These are phyloP conservation scores for Stictocephala bisonia DNA, from an alignment of 2,888 invertebrate species.

Conservation along the genomic window DNA sequence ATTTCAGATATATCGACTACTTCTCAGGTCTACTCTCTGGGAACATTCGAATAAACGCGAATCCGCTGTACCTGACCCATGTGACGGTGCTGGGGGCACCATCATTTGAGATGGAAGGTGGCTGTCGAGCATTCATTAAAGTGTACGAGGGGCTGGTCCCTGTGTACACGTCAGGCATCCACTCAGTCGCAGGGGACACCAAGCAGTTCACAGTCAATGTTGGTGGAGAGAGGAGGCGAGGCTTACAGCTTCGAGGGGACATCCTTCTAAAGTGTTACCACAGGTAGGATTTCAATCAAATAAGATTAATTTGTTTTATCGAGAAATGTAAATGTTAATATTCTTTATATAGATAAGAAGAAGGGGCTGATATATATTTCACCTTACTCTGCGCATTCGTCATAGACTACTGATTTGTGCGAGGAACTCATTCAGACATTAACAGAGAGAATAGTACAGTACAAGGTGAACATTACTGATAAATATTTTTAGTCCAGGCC, in stretches of 20 bases:
- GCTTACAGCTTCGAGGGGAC: constrained; percentile 86
- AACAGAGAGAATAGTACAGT: no score
- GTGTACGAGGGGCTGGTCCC: constrained; percentile 93
- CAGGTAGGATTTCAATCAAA: constrained; percentile 66
- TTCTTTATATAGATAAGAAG: not conserved
- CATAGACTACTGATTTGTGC: no score
- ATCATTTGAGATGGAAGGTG: constrained; percentile 70
- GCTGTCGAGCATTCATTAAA: constrained; percentile 81
- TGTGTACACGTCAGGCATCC: constrained; percentile 87
- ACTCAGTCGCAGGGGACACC: constrained; percentile 74
- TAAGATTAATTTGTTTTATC: not conserved
- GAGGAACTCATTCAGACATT: no score
- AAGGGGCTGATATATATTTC: no score
- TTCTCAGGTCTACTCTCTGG: constrained; percentile 92
- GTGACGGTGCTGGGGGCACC: constrained; percentile 89
- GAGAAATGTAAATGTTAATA: not conserved
- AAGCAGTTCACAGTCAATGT: constrained; percentile 77
- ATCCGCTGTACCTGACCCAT: constrained; percentile 87
- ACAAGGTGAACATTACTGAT: no score
- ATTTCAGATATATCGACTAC: constrained; percentile 87
- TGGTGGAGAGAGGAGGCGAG: constrained; percentile 71
- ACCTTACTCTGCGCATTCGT: no score
- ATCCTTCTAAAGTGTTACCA: constrained; percentile 93
- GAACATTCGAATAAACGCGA: constrained; percentile 87
- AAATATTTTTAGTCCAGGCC: no score